Base-by-base conservation (phyloP, 2,113 vertebrate species). In the Heloderma charlesbogerti region DNA sequence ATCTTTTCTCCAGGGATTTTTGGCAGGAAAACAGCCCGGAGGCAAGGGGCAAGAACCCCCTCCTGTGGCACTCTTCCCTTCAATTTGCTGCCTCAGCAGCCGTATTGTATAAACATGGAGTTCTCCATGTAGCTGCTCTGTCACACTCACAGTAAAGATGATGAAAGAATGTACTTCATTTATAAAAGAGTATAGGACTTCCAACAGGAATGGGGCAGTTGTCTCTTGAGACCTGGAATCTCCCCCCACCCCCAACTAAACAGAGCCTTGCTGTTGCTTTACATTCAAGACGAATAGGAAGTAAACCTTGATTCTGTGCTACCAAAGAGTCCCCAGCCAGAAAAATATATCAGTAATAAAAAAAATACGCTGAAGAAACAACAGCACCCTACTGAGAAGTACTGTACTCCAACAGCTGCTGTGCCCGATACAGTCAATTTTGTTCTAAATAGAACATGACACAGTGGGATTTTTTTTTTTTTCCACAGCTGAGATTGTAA, bases 381-480 rank as follows among this genome's bases (percentile, higher is more conserved):
- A 94, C 88, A 88, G 89, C 54, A 83, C 74, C 95, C 93, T 57
- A 88, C 93, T 92, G 93, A 92, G 95, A 94, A 91, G 93, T 90
- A 84, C 79, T 91, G 90, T 94, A 94, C 91, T 93, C 94, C 94
- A 95, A 92, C 94, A 96, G 93, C 95, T 96, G 94, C 91, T 95
- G 84, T 89, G 90, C 90, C 94, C 95, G 87, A 89, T 89, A 92
- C 89, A 95, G 91, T 95, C 95, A 95, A 93, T 96, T 96, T 95
- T 88, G 87, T 86, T 92, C 82, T 72, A 96, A 96, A 92, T 94
- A 93, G 95, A 96, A 96, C 92, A 95, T 84, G 93, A 85, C 96
- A 92, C 94, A 91, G 92, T 91, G 89, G 93, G 95, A 94, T 94
- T 95, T 94, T 94, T 48, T 45, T 29, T 10, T 31, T 43, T 4